A percentile compares a stretch with the other conserved stretches of the same genome.
These are phyloP conservation scores for Catocala sponsa DNA, from an alignment of 2,888 invertebrate genomes.

Conservation along the genomic window DNA sequence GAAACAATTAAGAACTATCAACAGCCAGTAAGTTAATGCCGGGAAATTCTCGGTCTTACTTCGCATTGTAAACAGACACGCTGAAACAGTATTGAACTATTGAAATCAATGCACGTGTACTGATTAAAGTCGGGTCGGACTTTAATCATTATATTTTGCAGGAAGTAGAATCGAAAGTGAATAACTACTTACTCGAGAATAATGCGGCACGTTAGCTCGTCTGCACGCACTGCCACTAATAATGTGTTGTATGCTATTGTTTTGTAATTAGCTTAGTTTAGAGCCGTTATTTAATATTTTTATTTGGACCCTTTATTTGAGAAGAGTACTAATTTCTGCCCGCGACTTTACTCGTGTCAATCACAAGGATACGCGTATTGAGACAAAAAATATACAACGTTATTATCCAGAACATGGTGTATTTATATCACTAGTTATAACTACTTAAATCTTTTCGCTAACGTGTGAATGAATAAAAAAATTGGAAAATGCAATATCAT, in stretches of 20 bases:
- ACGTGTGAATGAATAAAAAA: no score
- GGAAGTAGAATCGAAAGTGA: constrained; percentile 32
- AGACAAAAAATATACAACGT: no score
- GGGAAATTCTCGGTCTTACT: neutral
- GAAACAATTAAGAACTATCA: neutral
- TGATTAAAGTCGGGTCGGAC: neutral
- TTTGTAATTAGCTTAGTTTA: constrained; percentile 8
- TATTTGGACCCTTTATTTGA: no score
- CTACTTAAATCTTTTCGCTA: no score
- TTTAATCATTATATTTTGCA: no score
- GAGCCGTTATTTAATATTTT: neutral
- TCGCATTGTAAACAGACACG: neutral
- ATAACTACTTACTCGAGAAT: constrained; percentile 16
- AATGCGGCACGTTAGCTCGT: constrained; percentile 47
- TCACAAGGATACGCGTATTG: no score
- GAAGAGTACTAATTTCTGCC: no score
- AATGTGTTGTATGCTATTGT: constrained; percentile 11
- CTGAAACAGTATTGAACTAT: neutral
- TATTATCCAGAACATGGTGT: no score
- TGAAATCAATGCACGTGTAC: neutral
- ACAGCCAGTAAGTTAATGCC: neutral
- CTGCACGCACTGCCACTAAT: constrained; percentile 40
- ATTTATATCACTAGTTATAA: no score
- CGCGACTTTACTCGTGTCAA: no score
- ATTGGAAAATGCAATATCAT: no score